A percentile compares a stretch with the other conserved stretches of the same genome.
phyloP scores from a whole-genome alignment of 2,888 invertebrate genomes.

The Heliconius charithonia region DNA sequence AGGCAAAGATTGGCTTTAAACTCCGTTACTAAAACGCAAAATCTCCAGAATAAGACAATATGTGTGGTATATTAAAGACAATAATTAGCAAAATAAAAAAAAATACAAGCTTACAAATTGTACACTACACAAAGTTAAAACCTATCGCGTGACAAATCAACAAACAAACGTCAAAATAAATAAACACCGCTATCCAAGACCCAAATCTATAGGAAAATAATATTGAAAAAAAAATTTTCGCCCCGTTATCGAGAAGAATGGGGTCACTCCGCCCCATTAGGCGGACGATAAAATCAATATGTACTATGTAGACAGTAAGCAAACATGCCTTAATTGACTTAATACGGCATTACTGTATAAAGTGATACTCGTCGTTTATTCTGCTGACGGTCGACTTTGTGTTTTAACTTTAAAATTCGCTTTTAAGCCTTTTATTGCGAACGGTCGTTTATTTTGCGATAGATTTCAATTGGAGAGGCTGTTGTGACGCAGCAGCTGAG shows the following conservation, averaged over 20 bases:
- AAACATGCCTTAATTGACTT: slow-evolving; percentile 45
- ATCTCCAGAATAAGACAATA: too few species aligned
- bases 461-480: not conserved
- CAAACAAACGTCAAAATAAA: too few species aligned
- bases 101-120: not conserved
- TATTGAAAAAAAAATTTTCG: slow-evolving; percentile 18
- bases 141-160: not conserved
- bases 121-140: not conserved
- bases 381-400: slow-evolving; percentile 12
- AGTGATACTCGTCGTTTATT: slow-evolving; percentile 41
- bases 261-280: slow-evolving; percentile 55
- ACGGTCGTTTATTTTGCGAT: slow-evolving; percentile 1
- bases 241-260: slow-evolving; percentile 46
- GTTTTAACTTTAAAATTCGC: slow-evolving; percentile 18
- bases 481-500: too few species aligned
- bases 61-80: too few species aligned
- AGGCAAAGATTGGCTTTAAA: too few species aligned
- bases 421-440: slow-evolving; percentile 6
- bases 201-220: not conserved
- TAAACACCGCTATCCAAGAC: not conserved
- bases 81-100: not conserved
- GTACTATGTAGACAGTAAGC: slow-evolving; percentile 42
- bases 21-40: too few species aligned
- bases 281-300: slow-evolving; percentile 60
- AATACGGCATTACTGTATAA: slow-evolving; percentile 43